Evolutionary conservation across 2,113 vertebrate genomes (phyloP).

Genomic region (Eclectus roratus): DNA sequence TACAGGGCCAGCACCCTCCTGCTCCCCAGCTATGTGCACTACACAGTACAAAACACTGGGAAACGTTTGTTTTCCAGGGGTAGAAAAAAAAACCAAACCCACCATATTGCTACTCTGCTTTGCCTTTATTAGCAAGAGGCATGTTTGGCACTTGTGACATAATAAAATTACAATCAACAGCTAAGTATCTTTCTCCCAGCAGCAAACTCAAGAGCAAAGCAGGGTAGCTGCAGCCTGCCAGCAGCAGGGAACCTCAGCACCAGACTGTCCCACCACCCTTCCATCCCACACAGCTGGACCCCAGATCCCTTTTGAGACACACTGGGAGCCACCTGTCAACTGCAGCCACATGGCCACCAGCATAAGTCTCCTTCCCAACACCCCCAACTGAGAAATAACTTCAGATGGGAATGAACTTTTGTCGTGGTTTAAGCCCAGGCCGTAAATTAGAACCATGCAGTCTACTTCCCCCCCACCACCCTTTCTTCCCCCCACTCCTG

Average conservation of each 20-base stretch:
- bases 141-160: constrained; percentile 34
- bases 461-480: too few relatives aligned
- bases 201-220: constrained; percentile 13
- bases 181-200: constrained; percentile 28
- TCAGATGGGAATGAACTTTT: background rate
- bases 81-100: background rate
- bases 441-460: too few relatives aligned
- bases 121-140: constrained; percentile 35
- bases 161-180: constrained; percentile 43
- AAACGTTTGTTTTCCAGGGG: background rate
- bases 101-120: background rate
- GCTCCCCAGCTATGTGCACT: background rate
- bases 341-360: too few relatives aligned
- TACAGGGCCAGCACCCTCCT: background rate
- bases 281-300: too few relatives aligned
- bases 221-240: background rate
- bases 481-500: too few relatives aligned
- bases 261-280: background rate
- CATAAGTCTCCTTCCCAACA: background rate
- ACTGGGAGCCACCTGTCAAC: too few relatives aligned
- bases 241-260: background rate
- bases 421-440: too few relatives aligned
- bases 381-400: background rate
- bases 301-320: too few relatives aligned
- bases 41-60: background rate